Evolutionary conservation across 2,797 vertebrate species (phyloP).

Genomic region (Sardinella longiceps): DNA sequence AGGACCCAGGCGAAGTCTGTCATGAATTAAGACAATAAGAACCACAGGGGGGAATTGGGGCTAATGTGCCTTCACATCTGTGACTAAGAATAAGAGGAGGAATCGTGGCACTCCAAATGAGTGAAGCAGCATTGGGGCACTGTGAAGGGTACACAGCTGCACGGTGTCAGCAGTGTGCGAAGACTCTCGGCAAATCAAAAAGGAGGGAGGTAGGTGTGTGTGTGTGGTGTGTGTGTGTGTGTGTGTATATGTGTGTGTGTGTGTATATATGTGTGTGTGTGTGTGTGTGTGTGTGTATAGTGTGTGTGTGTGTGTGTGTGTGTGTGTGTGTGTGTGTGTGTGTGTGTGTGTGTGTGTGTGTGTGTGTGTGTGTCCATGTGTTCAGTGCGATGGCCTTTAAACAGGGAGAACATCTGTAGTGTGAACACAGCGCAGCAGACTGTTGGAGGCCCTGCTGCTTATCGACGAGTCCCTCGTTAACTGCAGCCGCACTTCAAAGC

Average conservation of each 20-base stretch:
- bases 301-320: too few relatives aligned
- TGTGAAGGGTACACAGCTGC: slow-evolving; percentile 30
- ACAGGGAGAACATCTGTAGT: slow-evolving; percentile 40
- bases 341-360: too few relatives aligned
- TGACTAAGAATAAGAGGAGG: not conserved
- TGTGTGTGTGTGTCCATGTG: too few relatives aligned
- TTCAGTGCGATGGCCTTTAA: slow-evolving; percentile 34
- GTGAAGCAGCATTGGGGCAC: not conserved
- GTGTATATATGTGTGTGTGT: not conserved
- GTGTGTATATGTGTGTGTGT: slow-evolving; percentile 39
- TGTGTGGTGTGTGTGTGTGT: too few relatives aligned
- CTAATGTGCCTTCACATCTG: not conserved
- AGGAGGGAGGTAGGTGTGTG: not conserved
- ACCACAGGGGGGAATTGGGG: not conserved
- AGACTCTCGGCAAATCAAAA: slow-evolving; percentile 20
- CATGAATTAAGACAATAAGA: slow-evolving; percentile 6
- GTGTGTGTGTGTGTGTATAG: not conserved
- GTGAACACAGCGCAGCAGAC: slow-evolving; percentile 75
- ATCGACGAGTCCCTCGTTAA: slow-evolving; percentile 31
- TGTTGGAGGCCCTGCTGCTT: slow-evolving; percentile 33
- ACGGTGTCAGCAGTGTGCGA: not conserved
- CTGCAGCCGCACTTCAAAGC: slow-evolving; percentile 36
- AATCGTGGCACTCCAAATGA: not conserved
- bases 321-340: too few relatives aligned
- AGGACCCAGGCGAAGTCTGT: slow-evolving; percentile 25